Percentiles rank a stretch among this genome's conserved stretches.
phyloP scores from a whole-genome alignment of 1,140 invertebrate species.

The Meloidogyne chitwoodi region DNA sequence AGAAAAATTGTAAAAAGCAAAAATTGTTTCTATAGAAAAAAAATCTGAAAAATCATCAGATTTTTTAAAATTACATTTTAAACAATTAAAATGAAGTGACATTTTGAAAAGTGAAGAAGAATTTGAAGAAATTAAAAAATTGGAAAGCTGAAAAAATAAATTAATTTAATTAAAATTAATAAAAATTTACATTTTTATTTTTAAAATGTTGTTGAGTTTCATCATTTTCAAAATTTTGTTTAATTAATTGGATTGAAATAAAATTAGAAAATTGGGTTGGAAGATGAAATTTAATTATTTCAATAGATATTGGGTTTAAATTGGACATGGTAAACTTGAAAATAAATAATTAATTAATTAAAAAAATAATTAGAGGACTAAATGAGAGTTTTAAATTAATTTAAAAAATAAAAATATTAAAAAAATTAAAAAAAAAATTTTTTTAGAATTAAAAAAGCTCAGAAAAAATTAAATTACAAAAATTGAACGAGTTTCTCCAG shows the following conservation, averaged over 20 bases:
- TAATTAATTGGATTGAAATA: not conserved
- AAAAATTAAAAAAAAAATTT: constrained; percentile 65
- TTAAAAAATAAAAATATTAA: not conserved
- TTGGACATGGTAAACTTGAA: constrained; percentile 34
- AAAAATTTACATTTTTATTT: not conserved
- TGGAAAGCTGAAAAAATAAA: constrained; percentile 21
- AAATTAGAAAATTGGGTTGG: not conserved
- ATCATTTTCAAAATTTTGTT: not conserved
- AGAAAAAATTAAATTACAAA: no score
- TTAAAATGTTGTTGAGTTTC: not conserved
- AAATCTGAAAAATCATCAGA: not conserved
- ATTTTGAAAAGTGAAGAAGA: constrained; percentile 41
- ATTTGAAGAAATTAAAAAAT: constrained; percentile 31
- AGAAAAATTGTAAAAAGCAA: constrained; percentile 32
- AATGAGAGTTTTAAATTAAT: not conserved
- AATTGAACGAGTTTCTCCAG: constrained; percentile 68
- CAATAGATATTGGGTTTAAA: constrained; percentile 27
- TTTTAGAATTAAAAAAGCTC: no score
- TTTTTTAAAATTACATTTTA: not conserved
- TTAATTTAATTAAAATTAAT: not conserved
- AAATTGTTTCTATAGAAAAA: constrained; percentile 32
- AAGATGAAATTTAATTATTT: constrained; percentile 1
- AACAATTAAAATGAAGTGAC: not conserved
- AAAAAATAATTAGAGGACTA: not conserved
- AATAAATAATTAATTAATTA: not conserved